Evolutionary conservation across 2,113 vertebrate genomes (phyloP), one percentile per base, ranked within the genome.

Genomic region (Strix uralensis): DNA sequence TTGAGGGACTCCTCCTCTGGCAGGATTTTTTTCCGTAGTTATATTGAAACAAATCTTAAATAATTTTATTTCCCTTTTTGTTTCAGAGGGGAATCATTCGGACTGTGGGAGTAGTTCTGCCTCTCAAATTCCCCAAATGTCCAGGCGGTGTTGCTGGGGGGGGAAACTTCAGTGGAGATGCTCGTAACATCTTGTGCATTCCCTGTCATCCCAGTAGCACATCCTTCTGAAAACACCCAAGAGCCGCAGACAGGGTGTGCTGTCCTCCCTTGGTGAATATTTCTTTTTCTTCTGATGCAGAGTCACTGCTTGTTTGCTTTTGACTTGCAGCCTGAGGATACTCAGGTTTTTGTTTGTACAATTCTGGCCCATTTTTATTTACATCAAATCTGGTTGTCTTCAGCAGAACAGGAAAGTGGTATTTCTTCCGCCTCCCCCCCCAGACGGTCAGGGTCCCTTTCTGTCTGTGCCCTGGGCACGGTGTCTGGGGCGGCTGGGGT

Each of bases 61-160:
- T 15, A 93, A 42, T 34, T 42, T n/a, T 4, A 6, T 94, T 96
- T 96, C 95, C 86, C 91, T 92, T 96, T 95, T 93, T 23, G 26
- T 67, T 94, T 84, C 51, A 3, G 80, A 46, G 86, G 77, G 73
- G 49, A 58, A 27, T 85, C 79, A 49, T 66, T 67, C 83, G 58
- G 80, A 11, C 80, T 57, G 86, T 86, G 91, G 94, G 94, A 95
- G 73, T 47, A 55, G 69, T 84, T 96, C 89, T 84, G 63, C 77
- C 88, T 94, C 55, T n/a, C 23, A 81, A 92, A 67, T 40, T 95
- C 88, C 94, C 96, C 81, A 27, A 9, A 11, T 30, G 54, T 4
- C 49, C 34, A 12, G 51, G 30, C 34, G 26, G 20, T 15, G 4
- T 36, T 51, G 79, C 19, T 26, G 51, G 62, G 34, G 10, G 5